These are phyloP conservation scores for Pelochelys cantorii DNA, from an alignment of 2,797 vertebrate species.

Conservation along the genomic window DNA sequence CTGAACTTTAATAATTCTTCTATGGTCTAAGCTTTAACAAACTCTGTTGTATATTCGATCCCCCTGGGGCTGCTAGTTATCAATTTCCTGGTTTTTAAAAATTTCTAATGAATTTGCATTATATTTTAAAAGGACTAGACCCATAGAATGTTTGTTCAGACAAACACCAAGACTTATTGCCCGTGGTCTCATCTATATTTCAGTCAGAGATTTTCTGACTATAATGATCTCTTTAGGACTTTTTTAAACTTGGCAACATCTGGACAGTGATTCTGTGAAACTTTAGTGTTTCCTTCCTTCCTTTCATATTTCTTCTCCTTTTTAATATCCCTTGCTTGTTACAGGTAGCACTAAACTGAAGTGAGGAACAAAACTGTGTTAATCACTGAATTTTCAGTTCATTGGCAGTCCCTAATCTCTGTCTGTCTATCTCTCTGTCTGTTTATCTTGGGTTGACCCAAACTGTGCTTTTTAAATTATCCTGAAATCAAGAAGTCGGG, in stretches of 20 bases:
- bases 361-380: neutral
- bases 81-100: slow-evolving; percentile 44
- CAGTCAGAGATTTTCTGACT: slow-evolving; percentile 9
- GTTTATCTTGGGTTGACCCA: too few relatives aligned
- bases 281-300: neutral
- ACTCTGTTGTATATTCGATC: slow-evolving; percentile 20
- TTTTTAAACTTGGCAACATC: slow-evolving; percentile 17
- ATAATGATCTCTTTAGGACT: neutral
- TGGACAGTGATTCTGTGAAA: slow-evolving; percentile 34
- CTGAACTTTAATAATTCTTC: neutral
- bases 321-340: slow-evolving; percentile 13
- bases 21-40: slow-evolving; percentile 40
- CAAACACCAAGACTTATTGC: slow-evolving; percentile 38
- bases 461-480: too few relatives aligned
- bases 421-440: too few relatives aligned
- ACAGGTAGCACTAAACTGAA: neutral
- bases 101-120: slow-evolving; percentile 37
- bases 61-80: slow-evolving; percentile 28
- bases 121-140: slow-evolving; percentile 63
- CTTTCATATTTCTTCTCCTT: neutral
- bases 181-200: slow-evolving; percentile 31
- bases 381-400: neutral
- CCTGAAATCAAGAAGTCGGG: too few relatives aligned
- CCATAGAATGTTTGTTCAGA: slow-evolving; percentile 45
- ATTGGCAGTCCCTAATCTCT: neutral